Evolutionary conservation across 2,113 vertebrate species (phyloP).

Genomic region (Orientallactaga bullata): DNA sequence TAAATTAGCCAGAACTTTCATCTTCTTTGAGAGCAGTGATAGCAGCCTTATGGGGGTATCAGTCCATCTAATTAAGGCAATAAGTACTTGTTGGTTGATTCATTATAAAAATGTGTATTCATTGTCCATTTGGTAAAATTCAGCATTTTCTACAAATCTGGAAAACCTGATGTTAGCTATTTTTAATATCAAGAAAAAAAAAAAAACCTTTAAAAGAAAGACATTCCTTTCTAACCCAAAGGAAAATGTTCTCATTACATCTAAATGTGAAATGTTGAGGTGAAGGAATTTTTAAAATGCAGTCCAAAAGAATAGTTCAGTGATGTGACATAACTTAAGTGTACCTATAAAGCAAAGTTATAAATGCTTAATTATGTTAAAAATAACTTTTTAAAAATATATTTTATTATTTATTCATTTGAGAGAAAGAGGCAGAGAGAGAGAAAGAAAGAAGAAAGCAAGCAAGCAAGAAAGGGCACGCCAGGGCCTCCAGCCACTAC

Average conservation of each 20-base stretch:
- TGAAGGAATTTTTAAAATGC: slow-evolving; percentile 2
- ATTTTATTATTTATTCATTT: no score
- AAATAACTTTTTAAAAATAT: slow-evolving; percentile 77
- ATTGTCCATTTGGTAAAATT: slow-evolving; percentile 57
- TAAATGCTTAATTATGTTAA: slow-evolving; percentile 81
- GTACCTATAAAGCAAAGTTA: slow-evolving; percentile 70
- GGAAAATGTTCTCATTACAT: slow-evolving; percentile 50
- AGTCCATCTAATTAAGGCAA: slow-evolving; percentile 53
- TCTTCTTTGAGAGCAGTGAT: slow-evolving; percentile 39
- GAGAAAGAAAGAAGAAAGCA: no score
- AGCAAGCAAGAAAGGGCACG: no score
- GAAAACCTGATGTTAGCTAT: slow-evolving; percentile 22
- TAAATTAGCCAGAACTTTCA: slow-evolving; percentile 56
- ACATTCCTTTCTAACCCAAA: slow-evolving; percentile 59
- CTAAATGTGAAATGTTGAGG: slow-evolving; percentile 59
- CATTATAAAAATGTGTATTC: slow-evolving; percentile 31
- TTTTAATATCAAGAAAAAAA: slow-evolving; percentile 35
- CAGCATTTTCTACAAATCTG: slow-evolving; percentile 48
- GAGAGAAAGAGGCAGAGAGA: no score
- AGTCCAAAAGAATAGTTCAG: slow-evolving; percentile 64
- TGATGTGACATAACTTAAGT: slow-evolving; percentile 67
- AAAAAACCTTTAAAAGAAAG: slow-evolving; percentile 37
- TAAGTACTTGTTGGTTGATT: slow-evolving; percentile 50
- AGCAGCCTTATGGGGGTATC: slow-evolving; percentile 31
- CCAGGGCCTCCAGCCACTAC: no score